Evolutionary conservation across 2,888 invertebrate genomes (phyloP).

Genomic region (Scaeva pyrastri): DNA sequence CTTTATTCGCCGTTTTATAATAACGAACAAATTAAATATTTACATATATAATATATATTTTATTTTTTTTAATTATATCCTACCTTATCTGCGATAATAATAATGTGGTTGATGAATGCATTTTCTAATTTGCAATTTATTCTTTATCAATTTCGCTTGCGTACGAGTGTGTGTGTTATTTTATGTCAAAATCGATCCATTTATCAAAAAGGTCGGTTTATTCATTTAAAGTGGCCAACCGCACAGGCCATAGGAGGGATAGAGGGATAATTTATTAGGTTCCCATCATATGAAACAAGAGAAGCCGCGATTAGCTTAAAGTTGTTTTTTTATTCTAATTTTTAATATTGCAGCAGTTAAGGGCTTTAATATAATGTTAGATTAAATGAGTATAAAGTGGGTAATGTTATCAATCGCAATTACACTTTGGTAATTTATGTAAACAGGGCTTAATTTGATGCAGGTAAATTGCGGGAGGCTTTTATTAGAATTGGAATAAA

Average conservation of each 20-base stretch:
- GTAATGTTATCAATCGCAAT: conserved; percentile 65
- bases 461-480: conserved; percentile 34
- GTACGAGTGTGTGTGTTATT: neutral
- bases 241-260: neutral
- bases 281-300: neutral
- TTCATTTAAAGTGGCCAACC: neutral
- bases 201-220: neutral
- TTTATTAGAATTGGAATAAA: conserved; percentile 58
- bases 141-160: neutral
- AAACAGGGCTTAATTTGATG: conserved; percentile 60
- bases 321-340: neutral
- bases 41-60: too few species aligned
- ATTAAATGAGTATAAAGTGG: conserved; percentile 30
- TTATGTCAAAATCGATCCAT: conserved; percentile 5
- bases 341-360: neutral
- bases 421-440: conserved; percentile 59
- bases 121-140: neutral
- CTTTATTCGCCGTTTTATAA: too few species aligned
- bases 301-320: conserved; percentile 1
- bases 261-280: neutral
- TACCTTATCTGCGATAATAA: too few species aligned
- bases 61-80: too few species aligned
- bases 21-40: too few species aligned
- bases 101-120: conserved; percentile 3
- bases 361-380: conserved; percentile 34